Conservation (phyloP, 2,797 vertebrate species). For the Gastrophryne carolinensis region DNA sequence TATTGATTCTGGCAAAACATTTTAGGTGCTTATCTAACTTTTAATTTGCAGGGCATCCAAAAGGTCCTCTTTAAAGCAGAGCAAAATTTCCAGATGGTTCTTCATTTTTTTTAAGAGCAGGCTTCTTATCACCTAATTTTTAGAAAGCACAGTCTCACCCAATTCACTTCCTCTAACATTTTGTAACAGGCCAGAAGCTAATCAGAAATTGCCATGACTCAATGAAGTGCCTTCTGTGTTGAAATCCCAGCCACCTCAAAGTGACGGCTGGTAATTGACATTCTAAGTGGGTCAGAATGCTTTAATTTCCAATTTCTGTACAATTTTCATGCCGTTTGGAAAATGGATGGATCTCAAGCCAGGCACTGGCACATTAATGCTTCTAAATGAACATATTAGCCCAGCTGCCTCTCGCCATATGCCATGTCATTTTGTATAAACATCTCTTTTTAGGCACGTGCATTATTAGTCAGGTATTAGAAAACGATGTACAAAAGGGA, state of each 20-base stretch:
- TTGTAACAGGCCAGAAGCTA: too few species aligned
- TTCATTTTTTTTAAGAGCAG: too few species aligned
- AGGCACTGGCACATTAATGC: background rate
- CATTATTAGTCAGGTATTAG: background rate
- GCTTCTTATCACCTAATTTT: too few species aligned
- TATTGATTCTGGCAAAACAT: too few species aligned
- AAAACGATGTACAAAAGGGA: slow-evolving; percentile 26
- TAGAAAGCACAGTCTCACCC: too few species aligned
- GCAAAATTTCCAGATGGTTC: too few species aligned
- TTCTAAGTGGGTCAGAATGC: background rate
- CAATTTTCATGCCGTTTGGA: background rate
- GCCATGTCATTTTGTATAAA: background rate
- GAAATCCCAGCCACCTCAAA: background rate
- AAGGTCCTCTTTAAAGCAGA: too few species aligned
- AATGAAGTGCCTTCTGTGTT: background rate
- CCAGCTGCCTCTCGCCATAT: background rate
- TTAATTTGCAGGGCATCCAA: too few species aligned
- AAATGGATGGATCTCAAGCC: background rate
- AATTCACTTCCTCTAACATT: too few species aligned
- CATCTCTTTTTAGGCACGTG: background rate
- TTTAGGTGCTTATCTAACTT: too few species aligned
- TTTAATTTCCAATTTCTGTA: background rate
- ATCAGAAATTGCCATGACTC: background rate
- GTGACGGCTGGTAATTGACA: background rate
- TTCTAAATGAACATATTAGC: background rate